Conservation (phyloP, 2,113 vertebrate genomes). For the Sinocyclocheilus rhinocerous region DNA sequence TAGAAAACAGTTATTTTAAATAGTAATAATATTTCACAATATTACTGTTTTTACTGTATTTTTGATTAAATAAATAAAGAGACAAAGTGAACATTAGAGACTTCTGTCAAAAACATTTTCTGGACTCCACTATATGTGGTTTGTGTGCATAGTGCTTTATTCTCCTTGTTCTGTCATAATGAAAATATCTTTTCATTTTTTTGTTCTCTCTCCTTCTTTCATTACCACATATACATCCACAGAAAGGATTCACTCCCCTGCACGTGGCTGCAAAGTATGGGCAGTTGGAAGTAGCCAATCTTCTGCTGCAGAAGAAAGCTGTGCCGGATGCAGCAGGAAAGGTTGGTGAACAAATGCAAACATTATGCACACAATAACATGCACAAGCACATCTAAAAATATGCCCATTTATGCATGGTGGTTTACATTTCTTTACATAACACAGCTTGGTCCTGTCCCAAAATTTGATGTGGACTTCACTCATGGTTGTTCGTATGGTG, state of each 20-base stretch:
- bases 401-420: neutral
- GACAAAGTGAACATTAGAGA: neutral
- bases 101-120: neutral
- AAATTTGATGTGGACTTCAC: neutral
- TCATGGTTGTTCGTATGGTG: neutral
- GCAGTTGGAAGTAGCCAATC: conserved; percentile 94
- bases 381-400: neutral
- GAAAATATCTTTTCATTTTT: neutral
- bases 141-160: neutral
- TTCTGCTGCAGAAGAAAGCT: conserved; percentile 91
- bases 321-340: conserved; percentile 44
- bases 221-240: conserved; percentile 33
- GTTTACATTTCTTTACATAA: neutral
- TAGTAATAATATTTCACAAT: neutral
- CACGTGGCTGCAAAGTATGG: conserved; percentile 98
- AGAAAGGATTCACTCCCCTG: conserved; percentile 95
- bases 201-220: neutral
- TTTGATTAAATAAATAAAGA: neutral
- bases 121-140: neutral
- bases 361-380: neutral
- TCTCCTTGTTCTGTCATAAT: neutral
- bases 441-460: neutral
- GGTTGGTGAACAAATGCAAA: conserved; percentile 38
- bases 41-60: neutral
- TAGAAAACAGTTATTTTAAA: neutral